These are phyloP conservation scores for Coregonus ussuriensis DNA, from an alignment of 2,797 vertebrate genomes.

Conservation along the genomic window DNA sequence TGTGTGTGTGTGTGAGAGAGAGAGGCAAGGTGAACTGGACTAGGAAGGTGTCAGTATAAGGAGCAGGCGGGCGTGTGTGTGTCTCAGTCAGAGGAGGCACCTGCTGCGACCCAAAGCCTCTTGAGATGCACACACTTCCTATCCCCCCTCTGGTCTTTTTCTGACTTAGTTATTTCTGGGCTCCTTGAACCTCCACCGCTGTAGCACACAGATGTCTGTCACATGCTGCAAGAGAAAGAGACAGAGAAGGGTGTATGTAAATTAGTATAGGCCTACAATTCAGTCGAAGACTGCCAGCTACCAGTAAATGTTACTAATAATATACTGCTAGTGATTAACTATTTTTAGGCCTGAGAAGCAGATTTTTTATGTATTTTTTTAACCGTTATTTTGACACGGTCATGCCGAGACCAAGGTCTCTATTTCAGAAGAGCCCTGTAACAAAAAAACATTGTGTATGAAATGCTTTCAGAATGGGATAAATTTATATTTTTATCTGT, in stretches of 20 bases:
- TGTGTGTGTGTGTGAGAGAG: not conserved
- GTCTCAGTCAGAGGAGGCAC: conserved; percentile 13
- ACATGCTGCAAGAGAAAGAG: conserved; percentile 30
- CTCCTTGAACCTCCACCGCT: conserved; percentile 18
- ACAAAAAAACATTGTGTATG: no score
- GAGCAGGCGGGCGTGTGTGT: not conserved
- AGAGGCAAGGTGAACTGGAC: not conserved
- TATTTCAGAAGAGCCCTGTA: no score
- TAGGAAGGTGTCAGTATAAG: conserved; percentile 1
- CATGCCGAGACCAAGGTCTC: no score
- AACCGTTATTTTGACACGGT: not conserved
- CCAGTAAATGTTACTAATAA: not conserved
- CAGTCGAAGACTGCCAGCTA: conserved; percentile 3
- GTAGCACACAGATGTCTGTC: conserved; percentile 21
- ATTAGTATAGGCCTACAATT: not conserved
- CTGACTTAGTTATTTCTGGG: conserved; percentile 45
- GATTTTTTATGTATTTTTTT: not conserved
- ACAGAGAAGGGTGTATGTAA: not conserved
- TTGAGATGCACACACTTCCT: conserved; percentile 50
- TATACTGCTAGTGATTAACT: not conserved
- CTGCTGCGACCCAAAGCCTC: conserved; percentile 8
- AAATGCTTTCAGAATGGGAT: no score
- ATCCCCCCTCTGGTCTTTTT: conserved; percentile 25
- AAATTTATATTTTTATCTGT: no score
- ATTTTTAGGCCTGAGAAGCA: no score